Base-by-base conservation (phyloP, 2,113 vertebrate species). In the Podilymbus podiceps region DNA sequence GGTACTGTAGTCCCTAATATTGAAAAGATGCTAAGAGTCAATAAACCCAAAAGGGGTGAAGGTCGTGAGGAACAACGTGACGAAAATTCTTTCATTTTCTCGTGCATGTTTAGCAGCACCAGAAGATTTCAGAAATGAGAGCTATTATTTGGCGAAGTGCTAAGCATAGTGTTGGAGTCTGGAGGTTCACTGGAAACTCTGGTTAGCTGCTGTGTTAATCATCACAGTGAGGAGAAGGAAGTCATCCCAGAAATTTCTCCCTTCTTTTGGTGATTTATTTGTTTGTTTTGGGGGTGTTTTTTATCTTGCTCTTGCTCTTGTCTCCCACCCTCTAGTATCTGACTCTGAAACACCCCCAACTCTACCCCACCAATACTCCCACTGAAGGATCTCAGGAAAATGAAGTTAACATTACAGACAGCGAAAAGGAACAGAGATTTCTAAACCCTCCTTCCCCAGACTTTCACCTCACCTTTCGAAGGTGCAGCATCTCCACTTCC, bases 231-330 rank as follows among this genome's bases (percentile, higher is more conserved):
- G 68, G 22, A 64, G 13, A 58, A 64, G 15, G 20, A 91, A 60
- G 2, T 16, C 52, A 60, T 47, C 33, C 11, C 9, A 56, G 23
- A 44, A 75, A 55, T 63, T 44, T 60, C 0, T 2, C 12, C 8
- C 1, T 3, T 7, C 35, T 62, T 42, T 78, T 25, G 2, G 3
- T 24, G 11, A 6, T 9, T 31, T 15, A 6, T 9, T 31, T 15
- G 4, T 23, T 73, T 59, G 38, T 38, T 38, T 38, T 46, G 44
- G 0, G 1, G 2, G 2, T 8, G 50, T 31, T 33, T 66, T 79
- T 33, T 21, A 21, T 69, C 12, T 72, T 68, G 5, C 6, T 69
- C 12, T 72, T 68, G 5, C 6, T 77, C 8, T 79, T 42, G 13
- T 60, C 46, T 74, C 52, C 23, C 17, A 22, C 0, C 6, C 31